These are phyloP conservation scores for Actenoides lindsayi DNA, from an alignment of 2,113 vertebrate genomes.

Conservation along the genomic window DNA sequence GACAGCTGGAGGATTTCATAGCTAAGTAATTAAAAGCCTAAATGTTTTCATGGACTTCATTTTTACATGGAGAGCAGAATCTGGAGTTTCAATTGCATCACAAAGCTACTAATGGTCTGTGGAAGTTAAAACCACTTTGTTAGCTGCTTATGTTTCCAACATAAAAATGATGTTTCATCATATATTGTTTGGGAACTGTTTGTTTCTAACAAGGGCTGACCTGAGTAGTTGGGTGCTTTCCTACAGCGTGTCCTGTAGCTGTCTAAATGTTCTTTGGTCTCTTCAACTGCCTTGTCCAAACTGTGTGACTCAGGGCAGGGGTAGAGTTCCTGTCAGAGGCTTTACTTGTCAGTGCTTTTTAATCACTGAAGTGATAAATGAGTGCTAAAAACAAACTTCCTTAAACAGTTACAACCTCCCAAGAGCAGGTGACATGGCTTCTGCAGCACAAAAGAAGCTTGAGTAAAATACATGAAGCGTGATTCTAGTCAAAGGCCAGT, in stretches of 20 bases:
- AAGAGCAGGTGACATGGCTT: background rate
- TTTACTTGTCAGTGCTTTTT: conserved; percentile 28
- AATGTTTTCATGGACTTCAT: background rate
- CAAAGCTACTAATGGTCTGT: background rate
- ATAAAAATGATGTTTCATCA: background rate
- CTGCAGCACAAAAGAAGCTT: background rate
- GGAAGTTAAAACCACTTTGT: background rate
- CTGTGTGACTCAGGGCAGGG: background rate
- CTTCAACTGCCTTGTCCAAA: background rate
- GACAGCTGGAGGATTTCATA: background rate
- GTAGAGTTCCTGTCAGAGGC: conserved; percentile 14
- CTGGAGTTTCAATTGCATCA: background rate
- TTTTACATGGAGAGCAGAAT: background rate
- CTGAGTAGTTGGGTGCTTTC: background rate
- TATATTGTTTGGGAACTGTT: background rate
- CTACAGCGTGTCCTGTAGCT: conserved; percentile 26
- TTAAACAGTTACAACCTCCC: background rate
- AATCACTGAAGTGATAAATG: conserved; percentile 36
- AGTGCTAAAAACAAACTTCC: background rate
- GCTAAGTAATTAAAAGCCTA: background rate
- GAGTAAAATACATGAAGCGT: background rate
- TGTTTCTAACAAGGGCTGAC: background rate
- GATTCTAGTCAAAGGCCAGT: background rate
- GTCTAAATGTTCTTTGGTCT: conserved; percentile 1
- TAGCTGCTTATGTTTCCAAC: background rate